phyloP scores from a whole-genome alignment of 1,140 invertebrate species.

The Arctopsyche grandis region DNA sequence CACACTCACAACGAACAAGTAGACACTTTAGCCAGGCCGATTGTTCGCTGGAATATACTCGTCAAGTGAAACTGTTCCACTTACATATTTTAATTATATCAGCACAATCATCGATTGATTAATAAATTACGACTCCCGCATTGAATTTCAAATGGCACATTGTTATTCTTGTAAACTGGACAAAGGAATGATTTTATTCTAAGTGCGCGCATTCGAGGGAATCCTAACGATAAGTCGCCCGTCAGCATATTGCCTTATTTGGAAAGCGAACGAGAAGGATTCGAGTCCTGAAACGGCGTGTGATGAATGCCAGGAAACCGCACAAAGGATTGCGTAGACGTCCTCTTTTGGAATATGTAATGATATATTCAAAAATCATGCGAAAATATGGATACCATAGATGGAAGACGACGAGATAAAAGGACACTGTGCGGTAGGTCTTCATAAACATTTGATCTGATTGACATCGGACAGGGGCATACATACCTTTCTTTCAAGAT shows the following conservation, averaged over 20 bases:
- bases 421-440: too few relatives aligned
- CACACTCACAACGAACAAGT: too few relatives aligned
- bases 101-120: constrained; percentile 3
- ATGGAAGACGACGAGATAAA: too few relatives aligned
- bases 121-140: not conserved
- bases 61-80: constrained; percentile 39
- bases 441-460: too few relatives aligned
- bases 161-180: not conserved
- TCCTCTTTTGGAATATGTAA: not conserved
- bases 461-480: too few relatives aligned
- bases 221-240: constrained; percentile 5
- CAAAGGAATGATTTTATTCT: constrained; percentile 16
- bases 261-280: not conserved
- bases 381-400: not conserved
- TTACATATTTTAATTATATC: constrained; percentile 7
- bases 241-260: not conserved
- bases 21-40: too few relatives aligned
- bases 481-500: too few relatives aligned
- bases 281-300: not conserved
- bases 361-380: not conserved
- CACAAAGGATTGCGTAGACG: constrained; percentile 14
- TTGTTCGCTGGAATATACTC: not conserved
- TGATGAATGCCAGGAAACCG: constrained; percentile 21
- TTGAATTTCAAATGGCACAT: not conserved
- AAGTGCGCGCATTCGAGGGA: not conserved